These are phyloP conservation scores for Acanthacorydalis orientalis DNA, from an alignment of 2,888 invertebrate genomes.

Conservation along the genomic window DNA sequence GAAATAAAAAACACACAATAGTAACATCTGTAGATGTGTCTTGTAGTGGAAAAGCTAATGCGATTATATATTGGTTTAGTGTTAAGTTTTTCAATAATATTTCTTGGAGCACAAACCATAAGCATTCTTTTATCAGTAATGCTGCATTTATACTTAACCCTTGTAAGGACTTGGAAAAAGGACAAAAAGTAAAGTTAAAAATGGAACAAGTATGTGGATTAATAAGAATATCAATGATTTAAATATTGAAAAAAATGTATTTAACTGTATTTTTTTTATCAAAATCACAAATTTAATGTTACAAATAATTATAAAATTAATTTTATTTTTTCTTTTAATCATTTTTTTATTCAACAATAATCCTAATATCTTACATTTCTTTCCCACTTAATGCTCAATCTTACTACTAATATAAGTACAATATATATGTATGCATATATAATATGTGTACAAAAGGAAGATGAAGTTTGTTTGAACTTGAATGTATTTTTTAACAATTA, in stretches of 20 bases:
- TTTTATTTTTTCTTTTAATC: too few species aligned
- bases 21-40: slow-evolving; percentile 14
- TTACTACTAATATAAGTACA: too few species aligned
- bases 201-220: slow-evolving; percentile 12
- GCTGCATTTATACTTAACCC: slow-evolving; percentile 30
- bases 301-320: too few species aligned
- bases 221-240: slow-evolving; percentile 10
- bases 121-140: slow-evolving; percentile 29
- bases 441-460: too few species aligned
- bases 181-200: slow-evolving; percentile 20
- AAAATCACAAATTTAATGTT: neutral
- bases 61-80: slow-evolving; percentile 37
- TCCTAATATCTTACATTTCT: too few species aligned
- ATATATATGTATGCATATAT: too few species aligned
- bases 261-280: slow-evolving; percentile 1
- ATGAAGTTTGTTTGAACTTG: too few species aligned
- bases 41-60: slow-evolving; percentile 28
- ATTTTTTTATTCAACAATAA: too few species aligned
- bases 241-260: neutral
- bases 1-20: neutral
- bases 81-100: slow-evolving; percentile 27
- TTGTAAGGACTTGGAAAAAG: slow-evolving; percentile 18
- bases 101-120: slow-evolving; percentile 27
- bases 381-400: too few species aligned
- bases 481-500: too few species aligned